Conservation (phyloP, 2,888 invertebrate species). For the Congeria kusceri region DNA sequence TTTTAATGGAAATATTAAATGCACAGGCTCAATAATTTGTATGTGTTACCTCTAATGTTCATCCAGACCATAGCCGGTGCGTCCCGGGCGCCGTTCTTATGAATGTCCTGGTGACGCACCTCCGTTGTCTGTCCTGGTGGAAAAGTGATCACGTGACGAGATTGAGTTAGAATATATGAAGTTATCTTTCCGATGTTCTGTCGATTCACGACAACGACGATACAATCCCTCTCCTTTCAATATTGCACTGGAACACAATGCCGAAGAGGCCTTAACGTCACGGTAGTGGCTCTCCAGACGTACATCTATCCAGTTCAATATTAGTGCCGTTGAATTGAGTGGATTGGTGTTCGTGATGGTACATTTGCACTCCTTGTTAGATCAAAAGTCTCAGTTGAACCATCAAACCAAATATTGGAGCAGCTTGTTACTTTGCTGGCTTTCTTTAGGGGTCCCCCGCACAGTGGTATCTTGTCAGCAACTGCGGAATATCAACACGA, state of each 20-base stretch:
- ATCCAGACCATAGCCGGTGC: not conserved
- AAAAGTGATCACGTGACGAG: not conserved
- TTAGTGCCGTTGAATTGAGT: not conserved
- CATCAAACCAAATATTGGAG: slow-evolving; percentile 26
- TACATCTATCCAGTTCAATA: not conserved
- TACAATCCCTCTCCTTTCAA: not conserved
- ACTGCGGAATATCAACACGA: not conserved
- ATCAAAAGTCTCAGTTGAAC: slow-evolving; percentile 25
- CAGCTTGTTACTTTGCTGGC: not conserved
- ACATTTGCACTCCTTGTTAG: slow-evolving; percentile 32
- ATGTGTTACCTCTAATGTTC: too few relatives aligned
- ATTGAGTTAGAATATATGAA: not conserved
- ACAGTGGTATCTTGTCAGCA: not conserved
- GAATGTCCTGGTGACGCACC: not conserved
- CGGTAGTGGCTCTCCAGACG: slow-evolving; percentile 1
- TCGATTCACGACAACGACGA: not conserved
- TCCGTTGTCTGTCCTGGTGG: not conserved
- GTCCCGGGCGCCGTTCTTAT: not conserved
- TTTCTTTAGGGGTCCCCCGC: too few relatives aligned
- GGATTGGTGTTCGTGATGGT: not conserved
- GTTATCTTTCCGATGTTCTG: not conserved
- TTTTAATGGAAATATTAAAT: too few relatives aligned
- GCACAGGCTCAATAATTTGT: too few relatives aligned
- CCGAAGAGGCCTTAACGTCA: not conserved
- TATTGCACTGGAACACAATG: not conserved